These are phyloP conservation scores for Antennarius striatus DNA, from an alignment of 2,113 vertebrate species.

Conservation along the genomic window DNA sequence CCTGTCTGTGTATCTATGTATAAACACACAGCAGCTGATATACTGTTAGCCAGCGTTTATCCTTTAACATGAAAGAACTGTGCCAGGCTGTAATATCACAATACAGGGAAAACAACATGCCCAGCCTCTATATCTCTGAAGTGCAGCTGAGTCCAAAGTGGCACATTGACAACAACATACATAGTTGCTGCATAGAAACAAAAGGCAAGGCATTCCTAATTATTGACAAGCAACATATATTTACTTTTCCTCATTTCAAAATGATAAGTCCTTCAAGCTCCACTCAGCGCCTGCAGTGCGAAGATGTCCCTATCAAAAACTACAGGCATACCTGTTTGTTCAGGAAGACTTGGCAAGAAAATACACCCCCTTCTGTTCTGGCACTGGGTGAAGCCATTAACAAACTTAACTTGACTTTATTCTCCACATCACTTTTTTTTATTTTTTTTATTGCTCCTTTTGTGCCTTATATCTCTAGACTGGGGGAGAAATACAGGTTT, in stretches of 20 bases:
- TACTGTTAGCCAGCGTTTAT: constrained; percentile 68
- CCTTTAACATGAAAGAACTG: constrained; percentile 72
- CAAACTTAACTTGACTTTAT: constrained; percentile 50
- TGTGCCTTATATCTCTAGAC: constrained; percentile 41
- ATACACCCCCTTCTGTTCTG: constrained; percentile 43
- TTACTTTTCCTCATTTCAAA: constrained; percentile 77
- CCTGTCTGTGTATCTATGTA: constrained; percentile 25
- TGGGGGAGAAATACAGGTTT: background rate
- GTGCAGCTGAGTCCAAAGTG: constrained; percentile 77
- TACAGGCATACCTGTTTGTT: constrained; percentile 78
- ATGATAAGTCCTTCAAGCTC: constrained; percentile 75
- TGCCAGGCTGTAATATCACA: constrained; percentile 71
- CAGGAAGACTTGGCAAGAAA: constrained; percentile 67
- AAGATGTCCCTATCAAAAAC: constrained; percentile 77
- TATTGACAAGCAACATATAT: constrained; percentile 81
- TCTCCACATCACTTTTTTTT: constrained; percentile 17
- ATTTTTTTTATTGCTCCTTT: constrained; percentile 52
- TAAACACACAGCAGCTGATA: constrained; percentile 61
- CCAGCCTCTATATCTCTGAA: constrained; percentile 77
- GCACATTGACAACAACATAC: constrained; percentile 78
- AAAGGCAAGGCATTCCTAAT: constrained; percentile 76
- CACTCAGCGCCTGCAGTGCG: constrained; percentile 72
- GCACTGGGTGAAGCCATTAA: constrained; percentile 55
- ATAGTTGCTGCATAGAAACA: constrained; percentile 75
- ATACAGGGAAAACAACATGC: constrained; percentile 64